Evolutionary conservation across 2,888 invertebrate genomes (phyloP).

Genomic region (Tubiluchus corallicola): DNA sequence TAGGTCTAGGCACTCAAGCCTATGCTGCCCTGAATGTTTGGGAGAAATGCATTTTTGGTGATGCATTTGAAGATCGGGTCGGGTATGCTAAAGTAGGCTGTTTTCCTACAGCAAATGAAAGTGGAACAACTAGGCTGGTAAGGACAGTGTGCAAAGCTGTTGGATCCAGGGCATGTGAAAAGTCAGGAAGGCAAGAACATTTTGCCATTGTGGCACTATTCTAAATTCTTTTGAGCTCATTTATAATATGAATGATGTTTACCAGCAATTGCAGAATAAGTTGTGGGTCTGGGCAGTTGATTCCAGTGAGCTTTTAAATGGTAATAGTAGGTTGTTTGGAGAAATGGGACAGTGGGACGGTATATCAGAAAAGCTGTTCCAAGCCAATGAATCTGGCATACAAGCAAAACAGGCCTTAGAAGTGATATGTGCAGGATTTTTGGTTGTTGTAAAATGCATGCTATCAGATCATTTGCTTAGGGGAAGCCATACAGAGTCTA

Average conservation of each 20-base stretch:
- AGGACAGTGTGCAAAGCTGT: constrained; percentile 1
- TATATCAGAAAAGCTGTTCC: not conserved
- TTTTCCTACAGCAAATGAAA: not conserved
- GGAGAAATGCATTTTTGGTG: not conserved
- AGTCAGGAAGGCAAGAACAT: not conserved
- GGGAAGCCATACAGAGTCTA: not conserved
- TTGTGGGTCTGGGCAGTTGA: not conserved
- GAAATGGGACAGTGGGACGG: not conserved
- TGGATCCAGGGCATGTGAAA: not conserved
- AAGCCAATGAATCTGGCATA: not conserved
- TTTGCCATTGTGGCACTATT: too few relatives aligned
- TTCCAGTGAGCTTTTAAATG: not conserved
- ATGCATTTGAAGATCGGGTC: not conserved
- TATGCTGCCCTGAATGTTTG: not conserved
- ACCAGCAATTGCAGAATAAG: not conserved
- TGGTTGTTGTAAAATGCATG: not conserved
- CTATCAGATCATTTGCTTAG: not conserved
- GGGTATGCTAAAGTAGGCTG: not conserved
- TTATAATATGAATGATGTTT: not conserved
- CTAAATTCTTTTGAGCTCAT: too few relatives aligned
- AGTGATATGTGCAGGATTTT: not conserved
- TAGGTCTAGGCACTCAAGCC: not conserved
- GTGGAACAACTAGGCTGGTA: not conserved
- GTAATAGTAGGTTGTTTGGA: not conserved
- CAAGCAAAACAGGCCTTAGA: constrained; percentile 3